Evolutionary conservation across 2,888 invertebrate species (phyloP).

Genomic region (Dolichopus griseipennis): DNA sequence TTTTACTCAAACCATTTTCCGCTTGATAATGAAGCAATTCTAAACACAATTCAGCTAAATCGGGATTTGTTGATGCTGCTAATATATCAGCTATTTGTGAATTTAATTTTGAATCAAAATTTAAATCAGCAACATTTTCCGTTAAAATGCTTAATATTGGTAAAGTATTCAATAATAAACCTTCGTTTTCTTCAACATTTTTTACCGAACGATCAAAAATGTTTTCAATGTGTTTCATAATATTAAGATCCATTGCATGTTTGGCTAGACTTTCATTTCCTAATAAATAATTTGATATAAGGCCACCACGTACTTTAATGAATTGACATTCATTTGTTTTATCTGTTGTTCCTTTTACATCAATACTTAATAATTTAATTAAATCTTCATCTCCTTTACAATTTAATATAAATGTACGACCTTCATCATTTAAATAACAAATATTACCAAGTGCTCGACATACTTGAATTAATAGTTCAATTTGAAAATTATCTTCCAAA

Average conservation of each 20-base stretch:
- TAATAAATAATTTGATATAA: slow-evolving; percentile 69
- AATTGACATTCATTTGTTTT: slow-evolving; percentile 43
- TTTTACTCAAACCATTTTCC: slow-evolving; percentile 52
- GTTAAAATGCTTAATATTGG: slow-evolving; percentile 54
- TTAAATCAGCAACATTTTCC: slow-evolving; percentile 53
- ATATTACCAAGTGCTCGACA: slow-evolving; percentile 81
- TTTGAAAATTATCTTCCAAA: slow-evolving; percentile 27
- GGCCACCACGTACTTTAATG: slow-evolving; percentile 61
- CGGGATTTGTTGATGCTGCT: slow-evolving; percentile 55
- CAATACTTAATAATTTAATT: slow-evolving; percentile 40
- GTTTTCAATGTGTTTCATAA: slow-evolving; percentile 48
- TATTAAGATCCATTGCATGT: slow-evolving; percentile 48
- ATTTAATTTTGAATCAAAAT: slow-evolving; percentile 50
- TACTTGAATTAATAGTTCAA: slow-evolving; percentile 59
- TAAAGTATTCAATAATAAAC: slow-evolving; percentile 48
- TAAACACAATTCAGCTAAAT: slow-evolving; percentile 66
- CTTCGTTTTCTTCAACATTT: slow-evolving; percentile 49
- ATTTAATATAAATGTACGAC: slow-evolving; percentile 47
- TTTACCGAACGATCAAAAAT: slow-evolving; percentile 45
- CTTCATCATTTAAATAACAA: slow-evolving; percentile 75
- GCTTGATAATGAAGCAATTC: slow-evolving; percentile 68
- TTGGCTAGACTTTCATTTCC: slow-evolving; percentile 61
- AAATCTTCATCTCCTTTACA: slow-evolving; percentile 48
- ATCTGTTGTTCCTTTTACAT: slow-evolving; percentile 30
- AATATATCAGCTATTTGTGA: slow-evolving; percentile 53